phyloP scores from a whole-genome alignment of 2,113 vertebrate genomes.

The Seriola rivoliana region DNA sequence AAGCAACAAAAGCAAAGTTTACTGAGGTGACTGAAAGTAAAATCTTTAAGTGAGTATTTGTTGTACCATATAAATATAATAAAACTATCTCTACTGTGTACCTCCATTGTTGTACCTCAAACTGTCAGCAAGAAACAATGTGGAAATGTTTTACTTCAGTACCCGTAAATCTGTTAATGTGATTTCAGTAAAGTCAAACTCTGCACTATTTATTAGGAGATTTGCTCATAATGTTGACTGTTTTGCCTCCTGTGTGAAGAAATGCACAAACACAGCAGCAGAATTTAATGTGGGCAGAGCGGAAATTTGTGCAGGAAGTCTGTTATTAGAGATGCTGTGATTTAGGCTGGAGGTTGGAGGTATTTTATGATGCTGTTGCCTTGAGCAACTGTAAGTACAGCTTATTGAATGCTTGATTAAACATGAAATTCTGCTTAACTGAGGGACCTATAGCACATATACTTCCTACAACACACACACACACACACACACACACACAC shows the following conservation, averaged over 20 bases:
- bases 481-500: slow-evolving; percentile 14
- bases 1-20: too few relatives aligned
- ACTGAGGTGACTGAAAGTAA: too few relatives aligned
- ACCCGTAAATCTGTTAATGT: background rate
- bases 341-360: background rate
- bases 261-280: background rate
- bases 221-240: too few relatives aligned
- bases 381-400: slow-evolving; percentile 3
- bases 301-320: background rate
- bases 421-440: slow-evolving; percentile 28
- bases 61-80: too few relatives aligned
- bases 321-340: background rate
- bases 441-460: background rate
- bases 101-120: too few relatives aligned
- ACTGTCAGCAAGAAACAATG: too few relatives aligned
- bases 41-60: too few relatives aligned
- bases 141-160: too few relatives aligned
- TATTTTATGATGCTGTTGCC: slow-evolving; percentile 4
- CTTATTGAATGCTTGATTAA: slow-evolving; percentile 29
- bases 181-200: background rate
- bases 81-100: too few relatives aligned
- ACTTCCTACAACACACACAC: background rate
- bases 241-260: background rate
- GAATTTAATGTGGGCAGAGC: background rate
- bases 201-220: too few relatives aligned